Evolutionary conservation across 2,888 invertebrate species (phyloP), one percentile per base, ranked within the genome.

Genomic region (Aporophyla nigra): DNA sequence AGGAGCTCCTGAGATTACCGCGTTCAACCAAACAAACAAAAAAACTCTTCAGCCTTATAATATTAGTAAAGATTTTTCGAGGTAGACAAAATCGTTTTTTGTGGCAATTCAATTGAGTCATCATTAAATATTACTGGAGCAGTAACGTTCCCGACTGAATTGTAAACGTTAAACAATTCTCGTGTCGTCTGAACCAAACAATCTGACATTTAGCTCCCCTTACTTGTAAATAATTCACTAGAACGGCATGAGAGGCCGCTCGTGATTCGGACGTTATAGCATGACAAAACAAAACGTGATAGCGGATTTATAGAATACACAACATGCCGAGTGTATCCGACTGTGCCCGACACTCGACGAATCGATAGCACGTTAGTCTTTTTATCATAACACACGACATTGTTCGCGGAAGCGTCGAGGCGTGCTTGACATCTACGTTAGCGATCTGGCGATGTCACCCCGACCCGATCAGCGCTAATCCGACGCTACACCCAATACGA

Each of bases 171-270:
- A 54, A 53, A 76, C 27, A 76, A 65, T 27, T 43, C 43, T 24
- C 1, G 5, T 33, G 53, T n/a, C 33, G 40, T 46, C 43, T 16
- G 56, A 33, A 69, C 70, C 51, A 62, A 78, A 51, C 54, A n/a
- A 24, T 61, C 46, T 58, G 27, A 58, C 70, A 66, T 78, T 59
- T 61, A 83, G 24, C 43, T 83, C 43, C 62, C 66, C n/a, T 51
- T 33, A 9, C 19, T 27, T 33, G 59, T 84, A 4, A 79, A 84
- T 80, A 84, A 80, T 71, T 66, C 9, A 79, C 24, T 43, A 19
- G 9, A 4, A 5, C 19, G 33, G 59, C 33, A 33, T 33, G 33
- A 33, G 2, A 49, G 72, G 24, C 24, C 40, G 51, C 61, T 33
- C 53, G 21, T 43, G 61, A 51, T 51, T 19, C 43, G 7, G 43